Evolutionary conservation across 2,113 vertebrate species (phyloP).

Genomic region (Istiophorus platypterus): DNA sequence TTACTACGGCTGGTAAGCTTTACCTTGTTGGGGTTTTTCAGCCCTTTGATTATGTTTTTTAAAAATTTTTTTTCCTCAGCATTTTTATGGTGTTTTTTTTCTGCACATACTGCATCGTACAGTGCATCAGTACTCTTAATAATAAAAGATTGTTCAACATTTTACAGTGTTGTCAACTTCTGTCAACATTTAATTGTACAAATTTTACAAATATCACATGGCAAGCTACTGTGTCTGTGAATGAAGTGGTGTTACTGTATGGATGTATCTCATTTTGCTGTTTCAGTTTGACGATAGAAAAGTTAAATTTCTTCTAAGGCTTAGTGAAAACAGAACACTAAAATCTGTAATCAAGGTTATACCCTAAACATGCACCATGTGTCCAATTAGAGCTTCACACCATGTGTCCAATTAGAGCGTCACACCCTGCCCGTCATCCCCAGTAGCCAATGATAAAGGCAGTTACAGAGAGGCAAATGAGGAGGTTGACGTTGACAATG

Average conservation of each 20-base stretch:
- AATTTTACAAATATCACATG: background rate
- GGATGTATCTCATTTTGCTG: background rate
- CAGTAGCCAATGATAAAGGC: constrained; percentile 94
- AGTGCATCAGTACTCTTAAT: constrained; percentile 49
- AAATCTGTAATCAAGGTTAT: constrained; percentile 4
- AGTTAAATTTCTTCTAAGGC: background rate
- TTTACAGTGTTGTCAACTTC: constrained; percentile 30
- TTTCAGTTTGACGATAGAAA: background rate
- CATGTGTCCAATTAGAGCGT: constrained; percentile 13
- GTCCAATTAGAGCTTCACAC: constrained; percentile 9
- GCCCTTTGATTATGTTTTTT: constrained; percentile 23
- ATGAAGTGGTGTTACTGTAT: background rate
- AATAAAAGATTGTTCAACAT: constrained; percentile 62
- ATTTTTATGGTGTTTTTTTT: constrained; percentile 51
- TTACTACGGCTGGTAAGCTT: constrained; percentile 34
- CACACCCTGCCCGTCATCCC: constrained; percentile 74
- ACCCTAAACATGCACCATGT: background rate
- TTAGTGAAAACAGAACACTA: background rate
- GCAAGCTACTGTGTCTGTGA: background rate
- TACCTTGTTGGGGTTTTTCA: constrained; percentile 39
- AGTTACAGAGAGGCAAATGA: constrained; percentile 85
- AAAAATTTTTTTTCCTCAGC: background rate
- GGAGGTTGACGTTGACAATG: constrained; percentile 88
- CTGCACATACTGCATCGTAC: constrained; percentile 39
- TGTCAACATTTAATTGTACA: background rate